phyloP scores from a whole-genome alignment of 2,888 invertebrate genomes.

The Eupsilia transversa region DNA sequence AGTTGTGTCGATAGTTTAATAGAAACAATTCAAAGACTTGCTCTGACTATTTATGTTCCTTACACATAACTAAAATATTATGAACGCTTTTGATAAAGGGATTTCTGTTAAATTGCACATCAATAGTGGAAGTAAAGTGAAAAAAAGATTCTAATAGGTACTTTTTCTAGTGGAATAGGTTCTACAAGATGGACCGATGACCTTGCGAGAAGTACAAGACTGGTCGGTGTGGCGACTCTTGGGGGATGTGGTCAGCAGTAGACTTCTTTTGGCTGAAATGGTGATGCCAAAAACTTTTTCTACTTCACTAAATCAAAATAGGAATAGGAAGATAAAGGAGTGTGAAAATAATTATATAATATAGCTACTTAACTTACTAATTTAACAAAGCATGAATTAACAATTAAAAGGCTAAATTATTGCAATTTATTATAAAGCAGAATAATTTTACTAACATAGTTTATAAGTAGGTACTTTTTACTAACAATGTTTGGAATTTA shows the following conservation, averaged over 20 bases:
- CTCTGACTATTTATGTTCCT: conserved; percentile 40
- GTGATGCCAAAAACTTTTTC: not conserved
- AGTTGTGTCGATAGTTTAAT: conserved; percentile 38
- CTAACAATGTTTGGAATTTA: too few relatives aligned
- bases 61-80: conserved; percentile 39
- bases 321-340: not conserved
- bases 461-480: too few relatives aligned
- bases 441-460: too few relatives aligned
- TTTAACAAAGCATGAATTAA: too few relatives aligned
- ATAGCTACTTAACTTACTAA: too few relatives aligned
- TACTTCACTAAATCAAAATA: not conserved
- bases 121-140: not conserved
- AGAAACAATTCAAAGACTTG: conserved; percentile 48
- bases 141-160: not conserved
- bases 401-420: too few relatives aligned
- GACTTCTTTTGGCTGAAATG: not conserved
- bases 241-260: not conserved
- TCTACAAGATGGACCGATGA: not conserved
- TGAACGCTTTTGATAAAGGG: conserved; percentile 6
- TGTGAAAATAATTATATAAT: not conserved
- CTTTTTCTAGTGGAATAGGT: not conserved
- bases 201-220: not conserved
- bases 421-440: too few relatives aligned
- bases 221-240: not conserved
- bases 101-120: not conserved